Evolutionary conservation across 2,888 invertebrate species (phyloP).

Genomic region (Ptilodon capucinus): DNA sequence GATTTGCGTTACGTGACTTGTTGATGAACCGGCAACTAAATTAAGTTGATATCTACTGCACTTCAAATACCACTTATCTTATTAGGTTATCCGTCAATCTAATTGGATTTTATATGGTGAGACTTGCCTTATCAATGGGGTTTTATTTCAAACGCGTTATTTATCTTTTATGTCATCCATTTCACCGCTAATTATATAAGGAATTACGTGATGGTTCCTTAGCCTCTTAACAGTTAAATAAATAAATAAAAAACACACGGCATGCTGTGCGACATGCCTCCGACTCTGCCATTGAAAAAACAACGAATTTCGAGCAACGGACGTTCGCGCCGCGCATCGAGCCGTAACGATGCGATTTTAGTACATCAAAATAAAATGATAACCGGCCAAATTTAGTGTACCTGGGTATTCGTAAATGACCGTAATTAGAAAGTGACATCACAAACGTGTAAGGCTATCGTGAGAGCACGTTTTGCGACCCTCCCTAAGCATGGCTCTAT

Average conservation of each 20-base stretch:
- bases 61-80: neutral
- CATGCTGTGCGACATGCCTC: slow-evolving; percentile 9
- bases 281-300: slow-evolving; percentile 6
- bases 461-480: slow-evolving; percentile 3
- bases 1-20: neutral
- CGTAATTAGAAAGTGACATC: slow-evolving; percentile 10
- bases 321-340: slow-evolving; percentile 25
- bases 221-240: neutral
- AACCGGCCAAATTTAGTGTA: slow-evolving; percentile 16
- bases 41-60: neutral
- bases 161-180: neutral
- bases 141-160: neutral
- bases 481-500: no score
- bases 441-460: slow-evolving; percentile 7
- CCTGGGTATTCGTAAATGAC: slow-evolving; percentile 13
- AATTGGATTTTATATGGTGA: neutral
- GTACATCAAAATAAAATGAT: slow-evolving; percentile 20
- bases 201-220: slow-evolving; percentile 7
- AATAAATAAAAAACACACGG: slow-evolving; percentile 2
- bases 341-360: slow-evolving; percentile 32
- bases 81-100: neutral
- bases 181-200: neutral
- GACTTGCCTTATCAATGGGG: neutral
- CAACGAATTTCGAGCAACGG: slow-evolving; percentile 24
- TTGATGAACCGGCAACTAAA: neutral